Conservation (phyloP, 2,113 vertebrate species). For the Rhynchopsitta pachyrhyncha region DNA sequence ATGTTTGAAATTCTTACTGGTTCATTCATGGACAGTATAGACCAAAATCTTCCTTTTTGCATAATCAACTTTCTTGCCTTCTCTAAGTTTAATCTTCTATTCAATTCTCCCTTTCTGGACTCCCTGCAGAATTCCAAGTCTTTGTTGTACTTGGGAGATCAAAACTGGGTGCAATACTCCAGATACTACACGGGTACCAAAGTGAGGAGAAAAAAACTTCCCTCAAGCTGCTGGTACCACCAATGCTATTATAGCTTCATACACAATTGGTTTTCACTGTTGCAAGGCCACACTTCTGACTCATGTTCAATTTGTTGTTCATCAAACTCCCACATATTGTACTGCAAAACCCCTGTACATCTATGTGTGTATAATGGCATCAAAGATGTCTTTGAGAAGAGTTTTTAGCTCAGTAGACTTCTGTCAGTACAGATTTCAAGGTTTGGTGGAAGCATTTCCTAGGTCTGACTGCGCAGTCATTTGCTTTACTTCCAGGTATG, state of each 20-base stretch:
- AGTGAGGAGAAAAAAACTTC: background rate
- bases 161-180: background rate
- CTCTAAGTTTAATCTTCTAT: background rate
- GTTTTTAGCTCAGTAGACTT: background rate
- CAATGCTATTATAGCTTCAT: background rate
- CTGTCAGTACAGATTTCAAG: background rate
- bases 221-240: background rate
- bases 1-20: background rate
- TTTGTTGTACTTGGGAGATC: background rate
- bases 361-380: background rate
- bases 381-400: background rate
- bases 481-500: background rate
- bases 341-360: background rate
- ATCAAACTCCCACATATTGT: background rate
- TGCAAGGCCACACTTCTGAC: background rate
- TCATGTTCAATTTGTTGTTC: background rate
- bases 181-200: background rate
- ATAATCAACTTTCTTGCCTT: background rate
- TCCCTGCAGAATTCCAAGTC: background rate
- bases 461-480: background rate
- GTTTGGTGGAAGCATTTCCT: background rate
- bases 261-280: background rate
- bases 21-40: background rate
- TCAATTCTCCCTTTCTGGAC: background rate
- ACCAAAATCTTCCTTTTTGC: background rate